Evolutionary conservation across 2,113 vertebrate species (phyloP).

Genomic region (Neoarius graeffei): DNA sequence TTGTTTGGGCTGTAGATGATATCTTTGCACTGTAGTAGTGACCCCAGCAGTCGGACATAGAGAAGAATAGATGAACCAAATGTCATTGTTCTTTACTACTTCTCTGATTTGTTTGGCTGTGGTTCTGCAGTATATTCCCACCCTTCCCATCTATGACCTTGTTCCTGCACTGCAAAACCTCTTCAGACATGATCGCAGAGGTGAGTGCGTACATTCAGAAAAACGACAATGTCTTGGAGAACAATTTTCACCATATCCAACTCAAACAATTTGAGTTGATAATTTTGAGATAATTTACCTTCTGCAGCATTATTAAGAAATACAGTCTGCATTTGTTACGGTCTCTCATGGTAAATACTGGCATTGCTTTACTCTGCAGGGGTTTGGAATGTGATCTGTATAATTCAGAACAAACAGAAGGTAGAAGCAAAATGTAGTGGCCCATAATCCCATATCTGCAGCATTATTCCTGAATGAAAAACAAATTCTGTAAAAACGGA

Average conservation of each 20-base stretch:
- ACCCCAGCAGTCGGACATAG: conserved; percentile 15
- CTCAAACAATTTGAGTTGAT: background rate
- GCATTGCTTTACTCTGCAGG: conserved; percentile 28
- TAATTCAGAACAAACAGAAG: conserved; percentile 57
- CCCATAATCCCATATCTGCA: conserved; percentile 74
- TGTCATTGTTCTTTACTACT: conserved; percentile 39
- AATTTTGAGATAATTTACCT: conserved; percentile 14
- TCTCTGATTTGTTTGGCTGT: conserved; percentile 40
- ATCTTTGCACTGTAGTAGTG: conserved; percentile 38
- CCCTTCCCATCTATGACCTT: background rate
- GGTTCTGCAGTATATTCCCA: conserved; percentile 32
- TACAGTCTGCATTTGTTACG: background rate
- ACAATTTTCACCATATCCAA: background rate
- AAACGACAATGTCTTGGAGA: conserved; percentile 2
- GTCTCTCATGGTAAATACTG: background rate
- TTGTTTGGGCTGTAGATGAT: conserved; percentile 36
- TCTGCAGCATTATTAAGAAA: background rate
- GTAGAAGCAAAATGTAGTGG: conserved; percentile 65
- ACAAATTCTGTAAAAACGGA: conserved; percentile 79
- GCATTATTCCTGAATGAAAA: conserved; percentile 81
- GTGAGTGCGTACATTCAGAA: background rate
- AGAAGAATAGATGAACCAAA: conserved; percentile 36
- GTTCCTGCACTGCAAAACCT: background rate
- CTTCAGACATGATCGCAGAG: background rate
- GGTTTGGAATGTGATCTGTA: conserved; percentile 60